Conservation (phyloP, 2,113 vertebrate genomes). For the Riparia riparia region DNA sequence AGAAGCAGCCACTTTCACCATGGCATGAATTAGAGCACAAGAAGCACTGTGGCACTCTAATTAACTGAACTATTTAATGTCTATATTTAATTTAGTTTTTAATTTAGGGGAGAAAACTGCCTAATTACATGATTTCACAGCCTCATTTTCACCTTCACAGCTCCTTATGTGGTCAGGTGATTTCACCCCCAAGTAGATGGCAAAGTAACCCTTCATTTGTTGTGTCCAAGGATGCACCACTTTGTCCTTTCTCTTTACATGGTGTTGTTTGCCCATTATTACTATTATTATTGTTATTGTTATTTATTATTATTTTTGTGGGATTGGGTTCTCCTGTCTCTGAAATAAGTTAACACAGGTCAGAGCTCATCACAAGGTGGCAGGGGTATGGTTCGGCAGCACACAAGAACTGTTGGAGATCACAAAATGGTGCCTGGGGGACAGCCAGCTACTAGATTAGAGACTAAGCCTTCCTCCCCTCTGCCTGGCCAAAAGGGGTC, state of each 20-base stretch:
- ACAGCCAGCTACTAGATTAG: not conserved
- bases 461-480: not conserved
- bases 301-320: not conserved
- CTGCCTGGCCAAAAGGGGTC: not conserved
- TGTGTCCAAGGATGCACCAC: not conserved
- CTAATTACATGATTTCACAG: not conserved
- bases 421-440: not conserved
- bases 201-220: rapidly evolving
- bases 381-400: not conserved
- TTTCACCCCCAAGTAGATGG: not conserved
- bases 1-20: not conserved
- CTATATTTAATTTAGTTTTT: constrained; percentile 10
- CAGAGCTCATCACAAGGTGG: not conserved
- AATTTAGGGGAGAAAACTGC: not conserved
- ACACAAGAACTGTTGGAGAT: not conserved
- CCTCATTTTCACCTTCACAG: not conserved
- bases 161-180: not conserved
- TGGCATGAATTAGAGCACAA: not conserved
- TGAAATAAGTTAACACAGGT: not conserved
- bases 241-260: not conserved
- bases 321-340: rapidly evolving
- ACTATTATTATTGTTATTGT: too few relatives aligned
- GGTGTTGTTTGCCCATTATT: not conserved
- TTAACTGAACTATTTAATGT: not conserved
- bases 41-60: not conserved